phyloP scores from a whole-genome alignment of 2,113 vertebrate species.

The Numenius arquata region DNA sequence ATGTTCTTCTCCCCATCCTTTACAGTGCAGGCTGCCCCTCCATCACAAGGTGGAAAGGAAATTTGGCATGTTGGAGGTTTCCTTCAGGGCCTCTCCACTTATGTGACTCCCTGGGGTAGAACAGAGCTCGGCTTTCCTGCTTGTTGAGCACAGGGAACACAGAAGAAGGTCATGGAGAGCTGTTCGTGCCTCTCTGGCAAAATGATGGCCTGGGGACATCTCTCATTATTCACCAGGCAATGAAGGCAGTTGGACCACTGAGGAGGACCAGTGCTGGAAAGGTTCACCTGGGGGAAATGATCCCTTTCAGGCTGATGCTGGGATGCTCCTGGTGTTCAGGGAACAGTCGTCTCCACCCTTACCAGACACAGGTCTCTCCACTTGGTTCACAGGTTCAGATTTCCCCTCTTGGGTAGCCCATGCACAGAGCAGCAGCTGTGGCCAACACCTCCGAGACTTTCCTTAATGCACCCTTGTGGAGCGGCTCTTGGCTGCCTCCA shows the following conservation, averaged over 20 bases:
- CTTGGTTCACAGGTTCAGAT: not conserved
- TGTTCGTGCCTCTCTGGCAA: not conserved
- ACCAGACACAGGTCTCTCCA: not conserved
- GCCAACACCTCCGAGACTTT: not conserved
- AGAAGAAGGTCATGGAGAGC: not conserved
- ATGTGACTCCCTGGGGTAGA: not conserved
- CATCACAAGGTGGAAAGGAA: not conserved
- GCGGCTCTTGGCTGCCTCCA: not conserved
- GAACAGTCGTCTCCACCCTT: not conserved
- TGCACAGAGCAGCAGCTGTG: not conserved
- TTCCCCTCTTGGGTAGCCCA: not conserved
- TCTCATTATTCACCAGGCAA: not conserved
- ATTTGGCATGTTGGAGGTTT: not conserved
- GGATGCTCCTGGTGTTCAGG: not conserved
- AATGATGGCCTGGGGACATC: not conserved
- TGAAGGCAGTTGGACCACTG: not conserved
- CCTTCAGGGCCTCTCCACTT: not conserved
- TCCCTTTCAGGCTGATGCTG: not conserved
- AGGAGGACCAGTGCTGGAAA: not conserved
- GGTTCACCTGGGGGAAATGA: not conserved
- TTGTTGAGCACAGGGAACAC: fast-evolving
- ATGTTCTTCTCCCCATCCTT: not conserved
- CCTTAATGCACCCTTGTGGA: not conserved
- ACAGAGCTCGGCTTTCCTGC: not conserved
- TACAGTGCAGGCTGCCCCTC: not conserved